Base-by-base conservation (phyloP, 1,140 invertebrate species). In the Bactericera cockerelli region DNA sequence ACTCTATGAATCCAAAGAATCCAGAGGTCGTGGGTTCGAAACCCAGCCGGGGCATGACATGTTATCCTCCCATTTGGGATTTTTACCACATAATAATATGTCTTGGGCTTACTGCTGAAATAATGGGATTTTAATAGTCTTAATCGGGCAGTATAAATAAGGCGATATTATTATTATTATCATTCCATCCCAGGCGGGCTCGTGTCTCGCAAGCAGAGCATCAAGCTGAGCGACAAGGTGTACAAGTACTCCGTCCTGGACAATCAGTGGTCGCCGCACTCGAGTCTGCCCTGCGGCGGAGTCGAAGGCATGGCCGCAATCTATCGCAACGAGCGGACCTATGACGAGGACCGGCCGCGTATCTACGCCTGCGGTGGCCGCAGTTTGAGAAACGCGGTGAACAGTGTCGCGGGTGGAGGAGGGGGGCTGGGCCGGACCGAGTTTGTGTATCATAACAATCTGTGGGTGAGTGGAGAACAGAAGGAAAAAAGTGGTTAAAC, bases 391-490 rank as follows among this genome's bases (percentile, higher is more conserved):
- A 31, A 31, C 28, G 13, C 4, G 4, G 4, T 13, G 28, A 4
- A 4, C 28, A 6, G 8, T 4, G 42, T n/a, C n/a, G 42, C 3
- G 4, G 42, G 22, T 8, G 22, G 22, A 16, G n/a, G n/a, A n/a
- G n/a, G n/a, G n/a, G 22, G 8, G n/a, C 4, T n/a, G 3, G 42
- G 42, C 6, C 4, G 42, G 22, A 49, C 42, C 4, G 8, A 49
- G 42, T 49, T 49, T 49, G 42, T 19, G 22, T 49, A 49, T 49
- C 22, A 19, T 16, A 49, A 49, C 19, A 49, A 22, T n/a, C 19
- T 49, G 22, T 49, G 42, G 42, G 42, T 49, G 19, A 49, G 42
- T n/a, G n/a, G n/a, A n/a, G n/a, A n/a, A n/a, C n/a, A n/a, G n/a
- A n/a, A n/a, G n/a, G n/a, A n/a, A n/a, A n/a, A n/a, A n/a, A n/a